These are phyloP conservation scores for Mirza zaza DNA, from an alignment of 2,113 vertebrate species.

Conservation along the genomic window DNA sequence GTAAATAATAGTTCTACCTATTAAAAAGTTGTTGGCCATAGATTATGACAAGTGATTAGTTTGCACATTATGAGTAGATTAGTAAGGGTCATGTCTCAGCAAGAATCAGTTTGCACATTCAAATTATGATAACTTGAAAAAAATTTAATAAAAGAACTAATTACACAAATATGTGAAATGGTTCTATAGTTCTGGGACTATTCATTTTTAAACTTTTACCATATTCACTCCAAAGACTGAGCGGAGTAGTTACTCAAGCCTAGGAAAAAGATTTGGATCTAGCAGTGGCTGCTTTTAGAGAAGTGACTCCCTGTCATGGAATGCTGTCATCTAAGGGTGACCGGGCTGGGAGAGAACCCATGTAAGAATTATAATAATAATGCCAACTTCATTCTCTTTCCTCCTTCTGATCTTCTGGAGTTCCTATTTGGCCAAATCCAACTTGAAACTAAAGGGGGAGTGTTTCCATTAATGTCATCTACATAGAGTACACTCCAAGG, in stretches of 20 bases:
- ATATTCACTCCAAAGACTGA: neutral
- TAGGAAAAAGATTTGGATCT: neutral
- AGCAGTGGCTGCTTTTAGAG: neutral
- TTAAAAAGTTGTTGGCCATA: neutral
- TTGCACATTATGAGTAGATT: too few species aligned
- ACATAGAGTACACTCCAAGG: fast-evolving
- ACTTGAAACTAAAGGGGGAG: neutral
- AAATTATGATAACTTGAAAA: neutral
- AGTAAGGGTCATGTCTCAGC: neutral
- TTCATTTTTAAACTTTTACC: neutral
- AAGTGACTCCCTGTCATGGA: too few species aligned
- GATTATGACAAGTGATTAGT: neutral
- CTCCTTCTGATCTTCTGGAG: neutral
- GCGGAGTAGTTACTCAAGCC: fast-evolving
- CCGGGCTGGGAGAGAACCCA: too few species aligned
- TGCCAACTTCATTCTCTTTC: too few species aligned
- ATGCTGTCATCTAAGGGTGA: neutral
- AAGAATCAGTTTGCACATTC: neutral
- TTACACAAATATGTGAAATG: neutral
- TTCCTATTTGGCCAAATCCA: neutral
- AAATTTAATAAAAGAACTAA: neutral
- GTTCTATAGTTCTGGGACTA: neutral
- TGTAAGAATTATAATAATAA: too few species aligned
- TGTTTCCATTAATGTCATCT: neutral
- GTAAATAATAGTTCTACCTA: neutral